A percentile compares a stretch with the other conserved stretches of the same genome.
Evolutionary conservation across 2,888 invertebrate genomes (phyloP).

Genomic region (Torymus tubicola): DNA sequence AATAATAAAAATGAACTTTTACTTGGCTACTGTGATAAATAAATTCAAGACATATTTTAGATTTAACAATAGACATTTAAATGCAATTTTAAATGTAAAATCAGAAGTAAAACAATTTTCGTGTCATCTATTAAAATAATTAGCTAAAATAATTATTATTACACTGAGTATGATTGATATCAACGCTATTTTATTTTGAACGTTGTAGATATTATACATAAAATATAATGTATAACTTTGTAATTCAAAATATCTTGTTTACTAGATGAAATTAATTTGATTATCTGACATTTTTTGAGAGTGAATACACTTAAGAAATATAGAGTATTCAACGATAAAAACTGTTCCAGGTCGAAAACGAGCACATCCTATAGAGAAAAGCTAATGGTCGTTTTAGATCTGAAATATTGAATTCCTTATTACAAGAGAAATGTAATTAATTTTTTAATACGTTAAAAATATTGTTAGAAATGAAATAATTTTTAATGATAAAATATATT

Average conservation of each 20-base stretch:
- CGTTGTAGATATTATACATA: not conserved
- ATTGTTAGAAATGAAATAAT: constrained; percentile 45
- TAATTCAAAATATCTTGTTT: no score
- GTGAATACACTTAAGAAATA: constrained; percentile 23
- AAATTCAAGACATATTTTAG: no score
- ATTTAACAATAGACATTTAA: no score
- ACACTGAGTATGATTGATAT: no score
- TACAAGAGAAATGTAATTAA: constrained; percentile 38
- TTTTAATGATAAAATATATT: constrained; percentile 43
- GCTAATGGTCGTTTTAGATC: no score
- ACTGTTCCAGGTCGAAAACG: not conserved
- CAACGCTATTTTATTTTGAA: constrained; percentile 6
- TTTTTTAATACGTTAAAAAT: constrained; percentile 32
- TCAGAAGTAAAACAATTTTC: no score
- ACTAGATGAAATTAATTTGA: constrained; percentile 2
- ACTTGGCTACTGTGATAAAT: no score
- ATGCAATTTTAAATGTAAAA: no score
- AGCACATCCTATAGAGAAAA: not conserved
- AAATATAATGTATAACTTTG: no score
- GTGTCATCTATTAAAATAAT: no score
- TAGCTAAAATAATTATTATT: no score
- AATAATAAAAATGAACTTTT: no score
- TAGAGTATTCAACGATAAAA: constrained; percentile 26
- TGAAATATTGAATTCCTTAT: not conserved
- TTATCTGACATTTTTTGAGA: constrained; percentile 19